A percentile compares a stretch with the other conserved stretches of the same genome.
Conservation (phyloP, 2,888 invertebrate species). For the Strigamia maritima region DNA sequence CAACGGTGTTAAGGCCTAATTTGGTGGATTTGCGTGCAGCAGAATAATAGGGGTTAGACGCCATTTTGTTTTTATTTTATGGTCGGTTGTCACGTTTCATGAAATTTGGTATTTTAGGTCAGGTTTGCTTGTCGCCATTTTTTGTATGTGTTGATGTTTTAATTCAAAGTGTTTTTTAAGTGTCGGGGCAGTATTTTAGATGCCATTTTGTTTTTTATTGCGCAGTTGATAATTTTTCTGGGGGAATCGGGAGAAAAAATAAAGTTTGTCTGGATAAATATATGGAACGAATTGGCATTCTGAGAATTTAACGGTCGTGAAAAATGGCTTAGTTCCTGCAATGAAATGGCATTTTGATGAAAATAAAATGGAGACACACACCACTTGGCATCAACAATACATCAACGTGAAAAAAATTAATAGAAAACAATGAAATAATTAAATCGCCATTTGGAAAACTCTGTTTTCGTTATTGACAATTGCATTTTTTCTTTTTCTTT, state of each 20-base stretch:
- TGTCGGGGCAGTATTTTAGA: not conserved
- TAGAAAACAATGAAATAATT: slow-evolving; percentile 5
- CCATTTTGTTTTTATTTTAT: slow-evolving; percentile 19
- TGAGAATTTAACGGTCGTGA: slow-evolving; percentile 20
- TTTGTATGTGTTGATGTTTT: not conserved
- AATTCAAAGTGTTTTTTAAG: not conserved
- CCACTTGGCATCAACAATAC: slow-evolving; percentile 12
- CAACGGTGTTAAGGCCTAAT: slow-evolving; percentile 2
- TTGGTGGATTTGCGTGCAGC: not conserved
- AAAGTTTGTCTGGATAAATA: not conserved
- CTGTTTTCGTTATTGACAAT: not conserved
- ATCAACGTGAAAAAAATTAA: not conserved
- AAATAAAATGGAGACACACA: slow-evolving; percentile 16
- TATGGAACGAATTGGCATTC: slow-evolving; percentile 20
- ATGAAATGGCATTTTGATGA: slow-evolving; percentile 7
- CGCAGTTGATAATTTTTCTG: not conserved
- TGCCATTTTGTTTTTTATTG: not conserved
- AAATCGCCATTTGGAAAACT: not conserved
- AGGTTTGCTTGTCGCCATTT: not conserved
- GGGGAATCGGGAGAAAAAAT: not conserved
- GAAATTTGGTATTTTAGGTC: not conserved
- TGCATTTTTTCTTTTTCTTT: not conserved
- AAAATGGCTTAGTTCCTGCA: slow-evolving; percentile 2
- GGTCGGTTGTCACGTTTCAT: not conserved
- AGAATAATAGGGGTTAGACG: not conserved